Evolutionary conservation across 2,797 vertebrate genomes (phyloP), one percentile per base, ranked within the genome.

Genomic region (Euthynnus affinis): DNA sequence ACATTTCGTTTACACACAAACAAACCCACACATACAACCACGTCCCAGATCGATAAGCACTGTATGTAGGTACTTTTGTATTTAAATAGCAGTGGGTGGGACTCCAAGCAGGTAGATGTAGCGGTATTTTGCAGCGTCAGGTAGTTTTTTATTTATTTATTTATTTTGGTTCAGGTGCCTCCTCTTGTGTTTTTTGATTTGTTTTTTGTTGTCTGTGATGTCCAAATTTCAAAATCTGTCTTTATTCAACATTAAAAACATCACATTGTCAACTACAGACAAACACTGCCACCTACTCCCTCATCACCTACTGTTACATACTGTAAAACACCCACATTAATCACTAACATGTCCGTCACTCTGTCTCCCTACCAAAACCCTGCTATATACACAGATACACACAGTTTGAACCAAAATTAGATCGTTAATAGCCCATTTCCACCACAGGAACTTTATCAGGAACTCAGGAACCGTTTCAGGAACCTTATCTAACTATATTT

Each of bases 1-100:
- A 93, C 90, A 91, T 57, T 57, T 80, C 79, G 71, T 88, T 74
- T 88, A 76, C 84, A 86, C 86, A 81, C 86, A 88, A 81, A 81
- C 78, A 85, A 64, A 67, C 71, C 59, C 71, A 85, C 81, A 88
- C 80, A 91, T 17, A 76, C 74, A 77, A 23, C 63, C 80, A 76
- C 46, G 23, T 61, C 46, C 58, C 71, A 58, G 73, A 70, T 52
- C n/a, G 34, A 25, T 29, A 9, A 10, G 63, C 8, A 20, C 49
- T 12, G 7, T 65, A 42, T 5, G 59, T n/a, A 82, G 72, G 44
- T 48, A 58, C 57, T 62, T 79, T 65, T 27, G 61, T 48, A 46
- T 37, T 81, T 53, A 52, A n/a, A 23, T 59, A 72, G 78, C 65
- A 62, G 67, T 49, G 64, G 56, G 66, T 25, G 37, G 69, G 58